Conservation (phyloP, 1,140 invertebrate genomes). For the Drosophila melanogaster region DNA sequence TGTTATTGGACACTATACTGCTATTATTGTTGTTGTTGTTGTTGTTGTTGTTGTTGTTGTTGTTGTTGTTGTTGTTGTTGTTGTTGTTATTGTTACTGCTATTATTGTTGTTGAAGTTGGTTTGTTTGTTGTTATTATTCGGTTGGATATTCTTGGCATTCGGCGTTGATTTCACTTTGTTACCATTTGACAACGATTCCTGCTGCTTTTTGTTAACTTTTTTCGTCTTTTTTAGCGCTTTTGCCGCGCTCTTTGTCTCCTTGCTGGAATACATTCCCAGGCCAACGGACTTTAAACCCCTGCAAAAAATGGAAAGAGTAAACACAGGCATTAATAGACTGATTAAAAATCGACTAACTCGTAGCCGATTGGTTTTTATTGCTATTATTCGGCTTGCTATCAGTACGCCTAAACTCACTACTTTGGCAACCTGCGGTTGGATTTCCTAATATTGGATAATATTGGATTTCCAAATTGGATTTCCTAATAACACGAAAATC, state of each 20-base stretch:
- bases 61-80: conserved; percentile 62
- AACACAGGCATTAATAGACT: conserved; percentile 30
- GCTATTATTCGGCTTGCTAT: conserved; percentile 5
- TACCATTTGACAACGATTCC: conserved; percentile 45
- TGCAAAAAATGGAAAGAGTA: conserved; percentile 18
- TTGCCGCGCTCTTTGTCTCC: conserved; percentile 68
- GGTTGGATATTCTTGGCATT: conserved; percentile 30
- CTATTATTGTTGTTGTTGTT: conserved; percentile 59
- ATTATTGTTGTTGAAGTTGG: conserved; percentile 12
- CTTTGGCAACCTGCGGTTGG: conserved; percentile 2
- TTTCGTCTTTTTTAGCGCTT: conserved; percentile 77
- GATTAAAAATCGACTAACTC: conserved; percentile 40
- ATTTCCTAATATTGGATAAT: no score
- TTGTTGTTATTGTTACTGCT: conserved; percentile 27
- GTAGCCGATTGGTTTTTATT: conserved; percentile 16
- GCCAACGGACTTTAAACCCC: conserved; percentile 59
- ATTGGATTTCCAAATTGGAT: no score
- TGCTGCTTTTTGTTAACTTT: conserved; percentile 70
- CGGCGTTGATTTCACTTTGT: conserved; percentile 45
- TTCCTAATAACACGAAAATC: neutral
- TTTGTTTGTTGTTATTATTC: conserved; percentile 54
- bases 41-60: conserved; percentile 46
- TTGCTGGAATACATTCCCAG: conserved; percentile 72
- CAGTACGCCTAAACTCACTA: conserved; percentile 6
- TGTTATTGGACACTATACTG: conserved; percentile 63